Evolutionary conservation across 1,140 invertebrate species (phyloP), one percentile per base, ranked within the genome.

Genomic region (Scaptomyza hsui): DNA sequence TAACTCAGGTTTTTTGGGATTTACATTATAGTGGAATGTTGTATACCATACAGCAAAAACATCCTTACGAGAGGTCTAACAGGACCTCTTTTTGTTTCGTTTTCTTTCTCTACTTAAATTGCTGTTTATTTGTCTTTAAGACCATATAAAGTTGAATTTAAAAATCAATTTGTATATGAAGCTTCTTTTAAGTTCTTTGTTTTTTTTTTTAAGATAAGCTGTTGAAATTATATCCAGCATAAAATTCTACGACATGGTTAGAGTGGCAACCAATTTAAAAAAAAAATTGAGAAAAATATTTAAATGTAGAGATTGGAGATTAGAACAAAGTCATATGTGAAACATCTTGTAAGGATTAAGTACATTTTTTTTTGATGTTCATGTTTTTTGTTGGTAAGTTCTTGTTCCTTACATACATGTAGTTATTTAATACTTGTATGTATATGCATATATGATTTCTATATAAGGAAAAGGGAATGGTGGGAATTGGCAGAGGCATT

Each of bases 371-470:
- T 51, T 19, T 16, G 4, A 12, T 59, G 16, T 47, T 1, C 13
- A 16, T 62, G 26, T 59, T 18, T 47, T 29, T 44, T 21, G 39
- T 24, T 64, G 60, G 44, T 37, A 51, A 72, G 41, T 64, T 72
- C 21, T 47, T 16, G 19, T 69, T 48, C 7, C 42, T 45, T 53
- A 61, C 39, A 60, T n/a, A 61, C 39, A 60, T 29, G 6, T 60
- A 35, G 15, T 13, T 57, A 56, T 61, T 49, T 61, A 29, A n/a
- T 39, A 35, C 26, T 10, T 69, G 35, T 42, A 19, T 69, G 19
- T 57, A 16, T 69, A 44, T 63, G 21, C 47, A 51, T 72, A 51
- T 48, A 56, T 49, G 49, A 45, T 55, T 44, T 59, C 19, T 65
- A 24, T 59, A 57, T 55, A 35, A 44, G 32, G 35, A 19, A 15